These are phyloP conservation scores for Pomatorhinus ruficollis DNA, from an alignment of 2,113 vertebrate species.

Conservation along the genomic window DNA sequence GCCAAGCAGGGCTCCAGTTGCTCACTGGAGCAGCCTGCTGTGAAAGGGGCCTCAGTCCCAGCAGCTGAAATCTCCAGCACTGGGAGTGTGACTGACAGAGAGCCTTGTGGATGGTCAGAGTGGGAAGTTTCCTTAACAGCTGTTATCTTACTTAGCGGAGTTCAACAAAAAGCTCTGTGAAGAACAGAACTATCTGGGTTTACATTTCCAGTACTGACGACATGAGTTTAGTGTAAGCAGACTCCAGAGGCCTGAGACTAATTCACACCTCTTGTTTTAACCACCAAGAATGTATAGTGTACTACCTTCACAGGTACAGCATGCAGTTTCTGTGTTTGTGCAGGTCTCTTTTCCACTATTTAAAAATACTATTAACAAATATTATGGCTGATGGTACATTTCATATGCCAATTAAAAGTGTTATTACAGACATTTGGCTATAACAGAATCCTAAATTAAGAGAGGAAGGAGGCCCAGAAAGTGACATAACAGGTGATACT, in stretches of 20 bases:
- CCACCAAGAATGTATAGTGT: neutral
- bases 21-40: accelerated
- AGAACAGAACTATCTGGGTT: neutral
- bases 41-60: neutral
- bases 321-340: neutral
- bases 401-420: neutral
- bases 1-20: neutral
- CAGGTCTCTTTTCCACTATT: neutral
- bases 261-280: neutral
- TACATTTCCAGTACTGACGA: neutral
- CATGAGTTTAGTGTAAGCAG: accelerated
- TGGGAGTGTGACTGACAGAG: neutral
- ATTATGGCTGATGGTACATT: neutral
- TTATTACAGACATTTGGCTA: neutral
- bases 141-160: too few relatives aligned
- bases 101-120: neutral
- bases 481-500: neutral
- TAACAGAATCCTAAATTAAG: neutral
- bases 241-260: neutral
- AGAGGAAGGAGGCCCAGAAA: neutral
- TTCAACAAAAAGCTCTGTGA: neutral
- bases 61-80: neutral
- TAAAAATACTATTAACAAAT: neutral
- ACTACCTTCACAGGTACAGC: neutral
- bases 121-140: neutral